A percentile compares a stretch with the other conserved stretches of the same genome.
phyloP scores from a whole-genome alignment of 2,888 invertebrate genomes.

The Frankliniella fusca region DNA sequence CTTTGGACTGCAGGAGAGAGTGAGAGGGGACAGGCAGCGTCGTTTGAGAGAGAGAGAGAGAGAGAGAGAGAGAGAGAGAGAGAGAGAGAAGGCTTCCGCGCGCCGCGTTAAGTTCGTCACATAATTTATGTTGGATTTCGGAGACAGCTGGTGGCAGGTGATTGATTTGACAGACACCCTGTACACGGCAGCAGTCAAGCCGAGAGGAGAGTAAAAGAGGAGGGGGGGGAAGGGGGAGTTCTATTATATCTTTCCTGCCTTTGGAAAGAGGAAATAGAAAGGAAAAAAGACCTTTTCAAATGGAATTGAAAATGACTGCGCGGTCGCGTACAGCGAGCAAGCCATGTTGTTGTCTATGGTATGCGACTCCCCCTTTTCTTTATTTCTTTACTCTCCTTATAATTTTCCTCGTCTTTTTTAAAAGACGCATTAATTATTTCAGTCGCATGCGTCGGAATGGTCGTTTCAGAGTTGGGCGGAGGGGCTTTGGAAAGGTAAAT shows the following conservation, averaged over 20 bases:
- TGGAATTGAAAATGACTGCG: neutral
- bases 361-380: neutral
- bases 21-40: neutral
- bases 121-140: neutral
- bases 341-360: too few species aligned
- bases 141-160: conserved; percentile 1
- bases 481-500: neutral
- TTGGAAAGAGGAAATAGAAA: neutral
- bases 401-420: neutral
- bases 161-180: conserved; percentile 25
- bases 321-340: neutral
- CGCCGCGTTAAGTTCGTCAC: neutral
- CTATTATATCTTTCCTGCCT: neutral
- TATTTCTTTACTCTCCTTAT: neutral
- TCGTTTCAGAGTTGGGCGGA: too few species aligned
- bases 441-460: neutral
- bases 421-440: neutral
- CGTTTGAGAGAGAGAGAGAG: neutral
- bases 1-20: neutral
- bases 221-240: neutral
- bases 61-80: neutral
- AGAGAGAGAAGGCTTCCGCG: neutral
- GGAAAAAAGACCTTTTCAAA: neutral
- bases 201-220: neutral
- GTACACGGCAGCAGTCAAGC: neutral